These are phyloP conservation scores for Hiodon tergisus DNA, from an alignment of 2,113 vertebrate genomes.

Conservation along the genomic window DNA sequence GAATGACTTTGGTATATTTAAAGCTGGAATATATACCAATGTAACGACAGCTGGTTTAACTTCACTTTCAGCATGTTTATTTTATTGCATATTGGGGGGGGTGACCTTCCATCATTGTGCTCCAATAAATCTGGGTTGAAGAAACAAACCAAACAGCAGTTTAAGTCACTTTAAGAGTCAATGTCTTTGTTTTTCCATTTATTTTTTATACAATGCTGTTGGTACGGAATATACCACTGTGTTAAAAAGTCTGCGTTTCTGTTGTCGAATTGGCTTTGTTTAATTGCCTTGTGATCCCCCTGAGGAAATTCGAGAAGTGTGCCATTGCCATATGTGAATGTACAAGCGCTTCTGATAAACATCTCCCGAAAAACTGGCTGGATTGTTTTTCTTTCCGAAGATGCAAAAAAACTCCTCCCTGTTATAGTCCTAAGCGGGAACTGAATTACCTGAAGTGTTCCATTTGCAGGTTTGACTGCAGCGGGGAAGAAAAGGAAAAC, in stretches of 20 bases:
- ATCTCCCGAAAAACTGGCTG: background rate
- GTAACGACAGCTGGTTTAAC: too few species aligned
- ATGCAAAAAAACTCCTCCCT: background rate
- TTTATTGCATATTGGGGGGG: too few species aligned
- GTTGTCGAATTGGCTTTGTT: background rate
- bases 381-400: background rate
- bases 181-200: too few species aligned
- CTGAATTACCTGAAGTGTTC: too few species aligned
- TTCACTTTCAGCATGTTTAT: too few species aligned
- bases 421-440: background rate
- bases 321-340: conserved; percentile 9
- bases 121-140: too few species aligned
- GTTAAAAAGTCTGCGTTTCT: background rate
- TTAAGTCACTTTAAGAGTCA: background rate
- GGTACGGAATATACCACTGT: background rate
- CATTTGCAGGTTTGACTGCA: too few species aligned
- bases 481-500: too few species aligned
- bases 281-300: background rate
- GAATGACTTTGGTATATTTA: too few species aligned
- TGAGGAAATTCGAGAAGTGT: conserved; percentile 5
- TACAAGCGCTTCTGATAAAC: background rate
- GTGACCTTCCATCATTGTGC: too few species aligned
- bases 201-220: background rate
- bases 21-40: too few species aligned
- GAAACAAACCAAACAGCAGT: background rate